Percentiles rank a stretch among this genome's conserved stretches.
Evolutionary conservation across 2,113 vertebrate genomes (phyloP).

Genomic region (Delphinapterus leucas): DNA sequence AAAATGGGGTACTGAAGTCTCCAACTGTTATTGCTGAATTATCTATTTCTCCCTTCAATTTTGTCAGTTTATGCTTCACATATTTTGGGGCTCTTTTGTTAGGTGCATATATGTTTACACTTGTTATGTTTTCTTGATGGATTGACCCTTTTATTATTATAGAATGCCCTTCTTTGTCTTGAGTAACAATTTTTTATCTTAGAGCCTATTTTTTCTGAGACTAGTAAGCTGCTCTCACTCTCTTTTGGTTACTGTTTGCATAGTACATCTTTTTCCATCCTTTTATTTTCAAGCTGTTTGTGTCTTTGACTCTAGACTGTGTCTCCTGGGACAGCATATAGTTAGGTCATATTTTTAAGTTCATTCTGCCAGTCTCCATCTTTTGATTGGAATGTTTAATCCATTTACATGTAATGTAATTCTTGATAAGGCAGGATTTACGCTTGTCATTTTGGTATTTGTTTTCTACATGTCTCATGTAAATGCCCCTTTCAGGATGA

Average conservation of each 20-base stretch:
- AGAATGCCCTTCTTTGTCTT: neutral
- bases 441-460: neutral
- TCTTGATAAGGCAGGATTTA: neutral
- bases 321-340: neutral
- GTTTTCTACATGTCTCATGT: neutral
- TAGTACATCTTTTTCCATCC: neutral
- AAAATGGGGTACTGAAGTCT: neutral
- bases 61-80: conserved; percentile 12
- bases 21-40: neutral
- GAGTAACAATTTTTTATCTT: neutral
- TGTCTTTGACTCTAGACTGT: neutral
- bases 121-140: neutral
- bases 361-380: neutral
- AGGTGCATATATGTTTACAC: neutral
- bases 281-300: conserved; percentile 26
- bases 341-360: neutral
- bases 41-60: neutral
- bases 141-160: neutral
- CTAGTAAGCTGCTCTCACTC: neutral
- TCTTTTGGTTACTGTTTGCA: conserved; percentile 8
- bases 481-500: neutral
- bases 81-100: neutral
- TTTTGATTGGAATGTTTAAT: conserved; percentile 12
- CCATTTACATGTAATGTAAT: neutral
- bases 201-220: neutral